Base-by-base conservation (phyloP, 2,888 invertebrate genomes). In the Masnerella sp. region DNA sequence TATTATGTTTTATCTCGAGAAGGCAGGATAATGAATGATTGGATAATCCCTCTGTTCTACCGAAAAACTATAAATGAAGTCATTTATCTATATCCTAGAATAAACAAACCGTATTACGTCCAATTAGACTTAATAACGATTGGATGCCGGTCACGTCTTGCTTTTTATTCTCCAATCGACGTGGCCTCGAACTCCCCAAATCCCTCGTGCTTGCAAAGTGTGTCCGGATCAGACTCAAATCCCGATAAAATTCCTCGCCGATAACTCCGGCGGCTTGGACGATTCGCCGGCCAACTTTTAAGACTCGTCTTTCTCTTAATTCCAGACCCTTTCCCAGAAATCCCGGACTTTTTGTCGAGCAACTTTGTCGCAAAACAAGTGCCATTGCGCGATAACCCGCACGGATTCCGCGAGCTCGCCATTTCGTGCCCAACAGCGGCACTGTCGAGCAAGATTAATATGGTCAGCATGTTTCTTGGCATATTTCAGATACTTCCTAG, bases 401-500 rank as follows among this genome's bases (percentile, higher is more conserved):
- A n/a, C n/a, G n/a, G n/a, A n/a, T n/a, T n/a, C n/a, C n/a, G n/a
- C n/a, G 51, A 58, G 25, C 30, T 56, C 20, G 51, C 9, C 51
- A 49, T 58, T 62, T 51, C 36, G 58, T 47, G 42, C 32, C 36
- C 32, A 47, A 62, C 56, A 61, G 79, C 79, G 59, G 58, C 74
- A 61, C 74, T 52, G 76, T 79, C 78, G 78, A 61, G 74, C 78
- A 83, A 83, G 82, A 84, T 83, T 83, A 84, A 83, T 83, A 81
- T 82, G 84, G 82, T 80, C 82, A 83, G 81, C 82, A 73, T 82
- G 81, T 84, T 85, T 84, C 84, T 85, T 84, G 82, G 80, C 81
- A 82, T 84, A 82, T 81, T 84, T 84, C 79, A 80, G 77, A 83
- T 84, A 84, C 82, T 84, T 84, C 77, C 61, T 67, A 81, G 82